phyloP scores from a whole-genome alignment of 2,113 vertebrate genomes.

The Catharus minimus region DNA sequence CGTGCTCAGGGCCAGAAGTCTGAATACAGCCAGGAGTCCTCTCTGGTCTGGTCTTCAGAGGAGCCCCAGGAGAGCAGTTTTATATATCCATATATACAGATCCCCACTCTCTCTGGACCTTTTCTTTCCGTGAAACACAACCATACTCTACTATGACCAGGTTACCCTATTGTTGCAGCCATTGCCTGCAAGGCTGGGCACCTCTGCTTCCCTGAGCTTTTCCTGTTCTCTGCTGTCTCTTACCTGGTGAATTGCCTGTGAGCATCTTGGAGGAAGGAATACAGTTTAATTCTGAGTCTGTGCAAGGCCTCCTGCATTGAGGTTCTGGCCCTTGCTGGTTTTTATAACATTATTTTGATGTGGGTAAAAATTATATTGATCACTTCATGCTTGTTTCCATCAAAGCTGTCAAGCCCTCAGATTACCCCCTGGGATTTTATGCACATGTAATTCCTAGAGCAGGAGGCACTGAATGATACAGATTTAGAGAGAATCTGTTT shows the following conservation, averaged over 20 bases:
- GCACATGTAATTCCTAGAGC: background rate
- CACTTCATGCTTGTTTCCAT: background rate
- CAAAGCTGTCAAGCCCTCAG: background rate
- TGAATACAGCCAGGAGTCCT: background rate
- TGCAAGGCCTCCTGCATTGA: background rate
- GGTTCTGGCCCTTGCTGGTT: background rate
- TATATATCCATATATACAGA: background rate
- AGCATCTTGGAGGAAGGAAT: background rate
- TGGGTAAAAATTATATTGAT: background rate
- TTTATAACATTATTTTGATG: background rate
- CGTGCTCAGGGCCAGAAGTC: background rate
- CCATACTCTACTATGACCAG: fast-evolving
- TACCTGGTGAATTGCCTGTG: background rate
- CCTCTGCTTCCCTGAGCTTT: background rate
- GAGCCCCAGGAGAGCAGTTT: background rate
- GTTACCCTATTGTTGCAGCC: background rate
- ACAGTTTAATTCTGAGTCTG: background rate
- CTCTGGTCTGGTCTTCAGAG: background rate
- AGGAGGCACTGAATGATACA: background rate
- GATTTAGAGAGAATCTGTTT: background rate
- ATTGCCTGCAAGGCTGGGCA: background rate
- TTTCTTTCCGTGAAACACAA: background rate
- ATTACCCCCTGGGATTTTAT: background rate
- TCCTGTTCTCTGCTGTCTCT: background rate
- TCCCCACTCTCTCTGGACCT: background rate